phyloP scores from a whole-genome alignment of 2,888 invertebrate species.

The Lobophora halterata region DNA sequence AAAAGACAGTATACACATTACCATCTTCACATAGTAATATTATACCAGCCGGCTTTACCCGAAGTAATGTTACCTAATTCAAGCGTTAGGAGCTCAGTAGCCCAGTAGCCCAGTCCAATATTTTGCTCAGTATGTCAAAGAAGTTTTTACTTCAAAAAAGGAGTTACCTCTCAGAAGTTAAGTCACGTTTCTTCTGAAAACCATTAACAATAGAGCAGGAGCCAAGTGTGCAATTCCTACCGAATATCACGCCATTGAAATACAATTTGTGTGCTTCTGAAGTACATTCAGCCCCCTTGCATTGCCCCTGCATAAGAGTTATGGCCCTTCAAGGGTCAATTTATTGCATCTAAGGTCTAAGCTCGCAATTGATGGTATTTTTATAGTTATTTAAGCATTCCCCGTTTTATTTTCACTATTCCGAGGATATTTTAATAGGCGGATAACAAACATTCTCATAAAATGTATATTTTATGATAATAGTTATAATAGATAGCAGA shows the following conservation, averaged over 20 bases:
- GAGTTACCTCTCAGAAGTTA: not conserved
- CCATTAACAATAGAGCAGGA: slow-evolving; percentile 12
- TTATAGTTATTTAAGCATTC: slow-evolving; percentile 38
- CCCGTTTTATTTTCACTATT: slow-evolving; percentile 15
- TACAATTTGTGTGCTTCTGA: slow-evolving; percentile 20
- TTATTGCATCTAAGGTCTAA: slow-evolving; percentile 47
- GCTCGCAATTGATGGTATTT: slow-evolving; percentile 38
- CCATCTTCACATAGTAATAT: too few relatives aligned
- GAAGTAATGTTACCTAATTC: too few relatives aligned
- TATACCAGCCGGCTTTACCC: too few relatives aligned
- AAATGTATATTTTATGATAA: slow-evolving; percentile 15
- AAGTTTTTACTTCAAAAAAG: too few relatives aligned
- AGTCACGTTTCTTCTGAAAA: slow-evolving; percentile 5
- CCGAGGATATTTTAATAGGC: slow-evolving; percentile 1
- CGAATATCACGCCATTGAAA: slow-evolving; percentile 18
- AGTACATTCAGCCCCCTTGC: slow-evolving; percentile 23
- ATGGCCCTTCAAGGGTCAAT: slow-evolving; percentile 49
- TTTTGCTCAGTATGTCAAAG: too few relatives aligned
- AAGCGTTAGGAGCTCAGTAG: too few relatives aligned
- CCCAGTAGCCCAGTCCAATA: too few relatives aligned
- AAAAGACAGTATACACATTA: too few relatives aligned
- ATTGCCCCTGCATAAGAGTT: slow-evolving; percentile 44
- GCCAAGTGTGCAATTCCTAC: slow-evolving; percentile 12
- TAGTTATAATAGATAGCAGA: slow-evolving; percentile 9
- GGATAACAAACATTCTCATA: slow-evolving; percentile 15